Conservation (phyloP, 2,888 invertebrate species). For the Molanna angustata region DNA sequence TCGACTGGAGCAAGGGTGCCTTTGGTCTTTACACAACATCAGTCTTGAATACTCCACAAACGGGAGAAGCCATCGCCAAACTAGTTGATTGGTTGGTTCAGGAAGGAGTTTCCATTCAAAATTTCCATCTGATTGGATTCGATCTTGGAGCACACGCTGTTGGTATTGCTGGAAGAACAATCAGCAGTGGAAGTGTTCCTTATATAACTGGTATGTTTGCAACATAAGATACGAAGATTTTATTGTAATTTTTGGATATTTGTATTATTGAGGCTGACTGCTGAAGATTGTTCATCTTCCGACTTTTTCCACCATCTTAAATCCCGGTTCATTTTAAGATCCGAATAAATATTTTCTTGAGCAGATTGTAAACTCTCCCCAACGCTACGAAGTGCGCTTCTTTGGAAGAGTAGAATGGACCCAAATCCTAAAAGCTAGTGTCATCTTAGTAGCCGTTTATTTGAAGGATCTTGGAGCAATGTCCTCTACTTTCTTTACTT, state of each 20-base stretch:
- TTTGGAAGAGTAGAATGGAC: too few species aligned
- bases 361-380: too few species aligned
- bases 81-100: conserved; percentile 25
- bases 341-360: too few species aligned
- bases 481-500: too few species aligned
- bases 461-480: too few species aligned
- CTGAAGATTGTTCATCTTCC: too few species aligned
- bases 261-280: too few species aligned
- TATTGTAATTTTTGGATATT: not conserved
- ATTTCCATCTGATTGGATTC: conserved; percentile 30
- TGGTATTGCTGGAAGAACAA: conserved; percentile 23
- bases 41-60: conserved; percentile 17
- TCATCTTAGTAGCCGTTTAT: too few species aligned
- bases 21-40: conserved; percentile 22
- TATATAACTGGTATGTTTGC: conserved; percentile 23
- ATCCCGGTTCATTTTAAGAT: too few species aligned
- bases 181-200: conserved; percentile 23
- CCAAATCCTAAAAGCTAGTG: too few species aligned
- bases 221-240: not conserved
- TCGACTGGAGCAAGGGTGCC: conserved; percentile 27
- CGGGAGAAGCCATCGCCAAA: conserved; percentile 10
- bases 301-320: too few species aligned
- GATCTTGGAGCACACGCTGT: conserved; percentile 29
- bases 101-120: conserved; percentile 1
- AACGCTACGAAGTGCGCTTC: too few species aligned